Base-by-base conservation (phyloP, 2,888 invertebrate genomes). In the Leptogaster cylindrica region DNA sequence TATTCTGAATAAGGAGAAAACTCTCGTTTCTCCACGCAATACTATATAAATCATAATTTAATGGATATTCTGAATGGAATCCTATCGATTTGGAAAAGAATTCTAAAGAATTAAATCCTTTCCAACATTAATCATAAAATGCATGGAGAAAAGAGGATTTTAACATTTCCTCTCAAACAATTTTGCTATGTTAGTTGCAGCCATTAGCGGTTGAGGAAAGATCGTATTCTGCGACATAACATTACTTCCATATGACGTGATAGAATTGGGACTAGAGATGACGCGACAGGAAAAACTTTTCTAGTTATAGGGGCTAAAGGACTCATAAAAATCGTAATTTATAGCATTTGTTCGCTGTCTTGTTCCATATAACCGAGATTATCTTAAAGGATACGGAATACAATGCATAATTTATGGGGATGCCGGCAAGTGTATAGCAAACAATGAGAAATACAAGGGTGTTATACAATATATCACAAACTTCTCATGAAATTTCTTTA, bases 161-260 rank as follows among this genome's bases (percentile, higher is more conserved):
- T 51, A 28, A 10, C 8, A 28, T 28, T 51, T 18, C 27, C 51
- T 28, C 16, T 51, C 16, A 51, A 28, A 27, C 51, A 20, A 12
- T 3, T 18, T 16, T 51, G 51, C 4, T 51, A 14, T 51, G 51
- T 28, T n/a, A 8, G 25, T 7, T 51, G 51, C n/a, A 51, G 12
- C 51, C 16, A 51, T 51, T 51, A 51, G 28, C 16, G 51, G 51
- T 16, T 28, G n/a, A n/a, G n/a, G 31, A 51, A 51, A 51, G 14
- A 51, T 51, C 31, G n/a, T 27, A 27, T 27, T 25, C 27, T 7
- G n/a, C n/a, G 18, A 14, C 7, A 16, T 27, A 27, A 27, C 12
- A 28, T 51, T 20, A 51, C 28, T 51, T 51, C 27, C 28, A 27
- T n/a, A 44, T 28, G 28, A 51, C 31, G 51, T 51, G 51, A 28